These are phyloP conservation scores for Galaxea fascicularis DNA, from an alignment of 92 coral and sea anemone genomes.

Conservation along the genomic window DNA sequence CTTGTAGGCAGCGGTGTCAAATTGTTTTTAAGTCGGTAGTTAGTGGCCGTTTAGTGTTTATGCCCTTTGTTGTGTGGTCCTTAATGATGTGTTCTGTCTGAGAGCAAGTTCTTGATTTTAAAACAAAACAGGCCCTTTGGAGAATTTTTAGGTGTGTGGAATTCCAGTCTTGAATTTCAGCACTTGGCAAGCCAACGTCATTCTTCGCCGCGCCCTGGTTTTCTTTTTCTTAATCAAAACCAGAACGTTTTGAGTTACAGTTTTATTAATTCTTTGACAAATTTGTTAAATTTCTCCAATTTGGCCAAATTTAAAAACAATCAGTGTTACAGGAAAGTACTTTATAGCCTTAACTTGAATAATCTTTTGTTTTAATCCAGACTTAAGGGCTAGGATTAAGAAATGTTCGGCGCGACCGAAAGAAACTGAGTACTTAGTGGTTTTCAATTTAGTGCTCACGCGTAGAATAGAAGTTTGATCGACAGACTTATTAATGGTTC, in stretches of 20 bases:
- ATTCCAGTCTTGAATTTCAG: conserved; percentile 18
- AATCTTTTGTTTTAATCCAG: no score
- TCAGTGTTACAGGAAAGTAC: not conserved
- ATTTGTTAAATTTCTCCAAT: not conserved
- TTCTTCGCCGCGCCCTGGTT: not conserved
- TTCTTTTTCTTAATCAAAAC: conserved; percentile 1
- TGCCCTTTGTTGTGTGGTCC: conserved; percentile 85
- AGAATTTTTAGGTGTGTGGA: conserved; percentile 10
- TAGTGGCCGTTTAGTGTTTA: conserved; percentile 75
- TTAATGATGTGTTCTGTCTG: conserved; percentile 30
- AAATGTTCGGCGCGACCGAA: no score
- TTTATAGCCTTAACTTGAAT: no score
- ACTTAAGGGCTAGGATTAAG: no score
- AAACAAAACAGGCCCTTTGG: not conserved
- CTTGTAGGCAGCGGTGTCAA: conserved; percentile 85
- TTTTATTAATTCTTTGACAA: not conserved
- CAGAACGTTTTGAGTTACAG: not conserved
- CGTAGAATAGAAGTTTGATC: no score
- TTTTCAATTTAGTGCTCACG: no score
- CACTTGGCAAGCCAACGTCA: not conserved
- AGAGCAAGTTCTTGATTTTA: not conserved
- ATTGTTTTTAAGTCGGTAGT: conserved; percentile 79
- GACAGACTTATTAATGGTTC: no score
- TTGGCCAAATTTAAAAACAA: not conserved
- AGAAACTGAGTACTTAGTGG: no score